A percentile compares a stretch with the other conserved stretches of the same genome.
Evolutionary conservation across 2,113 vertebrate species (phyloP).

Genomic region (Thunnus thynnus): DNA sequence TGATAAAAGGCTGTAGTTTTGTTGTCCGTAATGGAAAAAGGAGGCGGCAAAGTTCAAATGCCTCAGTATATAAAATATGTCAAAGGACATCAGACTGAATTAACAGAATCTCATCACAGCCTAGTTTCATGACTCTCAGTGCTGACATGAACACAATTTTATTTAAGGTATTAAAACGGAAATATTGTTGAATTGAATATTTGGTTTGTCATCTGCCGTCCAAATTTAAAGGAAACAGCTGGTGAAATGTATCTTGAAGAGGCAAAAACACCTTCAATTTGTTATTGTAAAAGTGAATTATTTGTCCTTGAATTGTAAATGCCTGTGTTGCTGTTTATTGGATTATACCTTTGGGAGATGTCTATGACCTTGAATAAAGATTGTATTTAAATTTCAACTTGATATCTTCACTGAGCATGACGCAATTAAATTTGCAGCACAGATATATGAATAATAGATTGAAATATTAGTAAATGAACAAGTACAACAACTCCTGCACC

Average conservation of each 20-base stretch:
- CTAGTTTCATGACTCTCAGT: slow-evolving; percentile 5
- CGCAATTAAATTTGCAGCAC: background rate
- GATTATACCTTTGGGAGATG: slow-evolving; percentile 79
- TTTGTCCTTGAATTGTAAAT: slow-evolving; percentile 82
- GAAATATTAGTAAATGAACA: background rate
- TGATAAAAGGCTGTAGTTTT: background rate
- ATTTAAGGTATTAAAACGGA: slow-evolving; percentile 27
- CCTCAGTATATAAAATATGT: background rate
- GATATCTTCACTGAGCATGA: background rate
- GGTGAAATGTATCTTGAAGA: slow-evolving; percentile 50
- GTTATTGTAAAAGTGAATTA: slow-evolving; percentile 79
- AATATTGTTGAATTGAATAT: slow-evolving; percentile 42
- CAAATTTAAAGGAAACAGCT: slow-evolving; percentile 39
- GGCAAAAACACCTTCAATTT: slow-evolving; percentile 61
- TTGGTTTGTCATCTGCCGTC: slow-evolving; percentile 50
- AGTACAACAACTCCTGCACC: background rate
- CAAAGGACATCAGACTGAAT: slow-evolving; percentile 52
- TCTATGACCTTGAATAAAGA: slow-evolving; percentile 81
- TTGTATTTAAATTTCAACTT: slow-evolving; percentile 75
- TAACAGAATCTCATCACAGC: slow-evolving; percentile 38
- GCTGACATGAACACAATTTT: slow-evolving; percentile 40
- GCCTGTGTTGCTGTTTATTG: slow-evolving; percentile 83
- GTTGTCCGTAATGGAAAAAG: background rate
- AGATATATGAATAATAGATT: background rate
- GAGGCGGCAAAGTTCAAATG: background rate